phyloP scores from a whole-genome alignment of 2,113 vertebrate species.

The Lanius ludovicianus region DNA sequence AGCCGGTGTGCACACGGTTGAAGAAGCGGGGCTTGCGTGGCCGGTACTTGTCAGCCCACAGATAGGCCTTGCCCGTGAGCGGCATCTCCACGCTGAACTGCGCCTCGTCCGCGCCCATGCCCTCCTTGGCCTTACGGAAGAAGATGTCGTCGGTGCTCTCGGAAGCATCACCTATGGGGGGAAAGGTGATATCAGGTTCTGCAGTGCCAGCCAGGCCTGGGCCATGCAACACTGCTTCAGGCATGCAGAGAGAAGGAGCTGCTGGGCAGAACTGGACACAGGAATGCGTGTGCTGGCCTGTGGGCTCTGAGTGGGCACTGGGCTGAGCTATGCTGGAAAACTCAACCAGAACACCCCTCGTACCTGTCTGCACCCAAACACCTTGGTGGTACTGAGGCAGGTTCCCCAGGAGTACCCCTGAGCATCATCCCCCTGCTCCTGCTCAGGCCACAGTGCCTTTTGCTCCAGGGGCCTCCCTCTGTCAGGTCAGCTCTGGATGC shows the following conservation, averaged over 20 bases:
- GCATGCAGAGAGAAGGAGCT: fast-evolving
- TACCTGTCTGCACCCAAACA: not conserved
- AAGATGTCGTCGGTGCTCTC: constrained; percentile 95
- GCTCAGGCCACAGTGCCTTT: not conserved
- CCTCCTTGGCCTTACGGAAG: constrained; percentile 90
- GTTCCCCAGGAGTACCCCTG: not conserved
- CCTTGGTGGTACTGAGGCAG: not conserved
- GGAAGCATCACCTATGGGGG: constrained; percentile 80
- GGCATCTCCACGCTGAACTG: constrained; percentile 98
- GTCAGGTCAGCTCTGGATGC: not conserved
- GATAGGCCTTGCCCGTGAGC: constrained; percentile 90
- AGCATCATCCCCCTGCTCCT: not conserved
- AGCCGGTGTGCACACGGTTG: constrained; percentile 97
- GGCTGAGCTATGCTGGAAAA: not conserved
- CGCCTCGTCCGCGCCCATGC: constrained; percentile 93
- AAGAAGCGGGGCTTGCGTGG: constrained; percentile 97
- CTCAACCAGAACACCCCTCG: not conserved
- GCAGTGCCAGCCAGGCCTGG: not conserved
- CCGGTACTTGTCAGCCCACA: constrained; percentile 98
- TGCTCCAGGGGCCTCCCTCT: not conserved
- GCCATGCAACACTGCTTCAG: not conserved
- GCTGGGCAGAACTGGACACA: fast-evolving
- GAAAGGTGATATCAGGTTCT: fast-evolving
- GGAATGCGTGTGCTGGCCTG: fast-evolving
- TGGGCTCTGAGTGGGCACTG: fast-evolving